These are phyloP conservation scores for Cephus sareptanus DNA, from an alignment of 2,888 invertebrate genomes.

Conservation along the genomic window DNA sequence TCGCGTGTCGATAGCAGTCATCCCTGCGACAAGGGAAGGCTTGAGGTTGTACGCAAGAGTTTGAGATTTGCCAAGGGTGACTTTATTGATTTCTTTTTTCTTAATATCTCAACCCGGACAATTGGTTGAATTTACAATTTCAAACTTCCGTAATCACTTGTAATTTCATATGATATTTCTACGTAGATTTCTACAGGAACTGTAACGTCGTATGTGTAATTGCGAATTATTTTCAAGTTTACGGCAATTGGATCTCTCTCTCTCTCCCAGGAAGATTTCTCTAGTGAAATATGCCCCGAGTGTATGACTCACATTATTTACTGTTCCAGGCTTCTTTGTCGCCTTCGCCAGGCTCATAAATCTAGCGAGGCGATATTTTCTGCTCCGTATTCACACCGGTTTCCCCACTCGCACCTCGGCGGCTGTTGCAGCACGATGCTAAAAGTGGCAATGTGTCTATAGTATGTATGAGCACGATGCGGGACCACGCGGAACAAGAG, in stretches of 20 bases:
- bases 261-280: neutral
- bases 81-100: neutral
- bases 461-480: neutral
- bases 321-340: slow-evolving; percentile 1
- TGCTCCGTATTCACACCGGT: slow-evolving; percentile 4
- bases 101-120: neutral
- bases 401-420: neutral
- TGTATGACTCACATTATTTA: slow-evolving; percentile 1
- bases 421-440: slow-evolving; percentile 1
- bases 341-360: slow-evolving; percentile 2
- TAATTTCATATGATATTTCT: neutral
- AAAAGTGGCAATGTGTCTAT: neutral
- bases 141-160: neutral
- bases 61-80: neutral
- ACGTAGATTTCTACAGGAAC: neutral
- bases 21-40: neutral
- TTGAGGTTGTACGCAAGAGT: neutral
- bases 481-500: slow-evolving; percentile 3
- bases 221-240: neutral
- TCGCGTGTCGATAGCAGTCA: slow-evolving; percentile 4
- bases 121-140: neutral
- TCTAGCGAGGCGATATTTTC: slow-evolving; percentile 2
- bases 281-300: neutral
- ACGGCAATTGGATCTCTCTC: neutral
- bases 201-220: neutral